Evolutionary conservation across 1,140 invertebrate species (phyloP), one percentile per base, ranked within the genome.

Genomic region (Drosophila lacertosa): DNA sequence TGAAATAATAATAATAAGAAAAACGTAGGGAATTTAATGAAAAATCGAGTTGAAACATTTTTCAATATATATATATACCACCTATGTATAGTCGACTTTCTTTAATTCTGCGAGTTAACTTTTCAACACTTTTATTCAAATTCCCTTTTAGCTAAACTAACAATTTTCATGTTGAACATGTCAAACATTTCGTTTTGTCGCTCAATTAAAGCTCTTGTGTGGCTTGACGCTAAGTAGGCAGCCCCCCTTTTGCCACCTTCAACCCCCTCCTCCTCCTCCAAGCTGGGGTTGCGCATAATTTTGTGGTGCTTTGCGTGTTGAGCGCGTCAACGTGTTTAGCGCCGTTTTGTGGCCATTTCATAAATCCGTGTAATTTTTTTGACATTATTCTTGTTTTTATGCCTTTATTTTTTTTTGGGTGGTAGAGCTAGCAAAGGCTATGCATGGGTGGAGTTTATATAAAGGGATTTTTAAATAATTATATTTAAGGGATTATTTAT

Each of bases 261-360:
- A 13, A 22, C 32, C 44, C 26, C n/a, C 32, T n/a, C n/a, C n/a
- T n/a, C 16, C 33, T 18, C 16, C 13, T 20, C 16, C 4, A 11
- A 33, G 51, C 44, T 20, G 37, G 39, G 50, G 15, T 33, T 63
- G 32, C 37, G 77, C 69, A 82, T 62, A 78, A 76, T 76, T 57
- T 50, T 51, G 42, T 55, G 64, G 13, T 55, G 70, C 63, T 44
- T 83, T 82, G 78, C 78, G 78, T 82, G 78, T 71, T 59, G 33
- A 70, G 62, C 80, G 65, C 70, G 79, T 79, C 74, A 83, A 74
- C 78, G 60, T 82, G 79, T 82, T 82, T 71, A 83, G 70, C 79
- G 50, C 70, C 72, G 65, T 82, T 82, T 82, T 82, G 79, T 82
- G 79, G 60, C 70, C 69, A 62, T 74, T 82, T 74, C 59, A 78